A percentile compares a stretch with the other conserved stretches of the same genome.
Conservation (phyloP, 2,888 invertebrate genomes). For the Scotopteryx bipunctaria region DNA sequence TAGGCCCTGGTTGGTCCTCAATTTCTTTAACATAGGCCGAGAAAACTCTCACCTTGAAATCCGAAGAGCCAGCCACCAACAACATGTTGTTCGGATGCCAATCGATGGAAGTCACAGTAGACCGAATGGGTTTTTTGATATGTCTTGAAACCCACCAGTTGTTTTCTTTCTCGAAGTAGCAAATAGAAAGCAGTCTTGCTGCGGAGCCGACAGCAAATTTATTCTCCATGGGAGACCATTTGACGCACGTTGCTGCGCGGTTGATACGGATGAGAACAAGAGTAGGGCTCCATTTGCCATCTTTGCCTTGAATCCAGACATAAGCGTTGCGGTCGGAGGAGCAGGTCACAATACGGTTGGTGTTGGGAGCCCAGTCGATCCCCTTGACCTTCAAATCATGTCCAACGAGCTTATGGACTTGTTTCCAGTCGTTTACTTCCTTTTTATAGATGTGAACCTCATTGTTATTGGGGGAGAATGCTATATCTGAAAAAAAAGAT, state of each 20-base stretch:
- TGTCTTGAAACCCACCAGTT: slow-evolving; percentile 99
- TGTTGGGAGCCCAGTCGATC: slow-evolving; percentile 99
- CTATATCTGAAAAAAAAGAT: slow-evolving; percentile 92
- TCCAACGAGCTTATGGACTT: slow-evolving; percentile 92
- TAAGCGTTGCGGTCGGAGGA: slow-evolving; percentile 99
- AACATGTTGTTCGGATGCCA: slow-evolving; percentile 99
- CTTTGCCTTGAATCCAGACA: slow-evolving; percentile 96
- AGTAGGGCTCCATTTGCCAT: slow-evolving; percentile 97
- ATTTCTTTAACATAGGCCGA: slow-evolving; percentile 99
- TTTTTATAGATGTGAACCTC: slow-evolving; percentile 97
- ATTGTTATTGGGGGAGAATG: slow-evolving; percentile 97
- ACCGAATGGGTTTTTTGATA: slow-evolving; percentile 98
- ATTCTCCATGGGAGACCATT: slow-evolving; percentile 99
- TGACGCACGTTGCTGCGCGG: slow-evolving; percentile 98
- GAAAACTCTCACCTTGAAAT: slow-evolving; percentile 97
- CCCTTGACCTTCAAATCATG: slow-evolving; percentile 98
- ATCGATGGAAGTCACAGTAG: slow-evolving; percentile 97
- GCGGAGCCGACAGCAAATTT: slow-evolving; percentile 99
- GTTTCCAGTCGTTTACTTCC: slow-evolving; percentile 91
- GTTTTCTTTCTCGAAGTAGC: slow-evolving; percentile 98
- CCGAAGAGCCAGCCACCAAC: slow-evolving; percentile 96
- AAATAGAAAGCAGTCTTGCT: slow-evolving; percentile 97
- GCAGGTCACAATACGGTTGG: slow-evolving; percentile 98
- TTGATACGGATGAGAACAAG: slow-evolving; percentile 97
- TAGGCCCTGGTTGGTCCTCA: slow-evolving; percentile 94